phyloP scores from a whole-genome alignment of 2,888 invertebrate species.

The Oscheius sp. region DNA sequence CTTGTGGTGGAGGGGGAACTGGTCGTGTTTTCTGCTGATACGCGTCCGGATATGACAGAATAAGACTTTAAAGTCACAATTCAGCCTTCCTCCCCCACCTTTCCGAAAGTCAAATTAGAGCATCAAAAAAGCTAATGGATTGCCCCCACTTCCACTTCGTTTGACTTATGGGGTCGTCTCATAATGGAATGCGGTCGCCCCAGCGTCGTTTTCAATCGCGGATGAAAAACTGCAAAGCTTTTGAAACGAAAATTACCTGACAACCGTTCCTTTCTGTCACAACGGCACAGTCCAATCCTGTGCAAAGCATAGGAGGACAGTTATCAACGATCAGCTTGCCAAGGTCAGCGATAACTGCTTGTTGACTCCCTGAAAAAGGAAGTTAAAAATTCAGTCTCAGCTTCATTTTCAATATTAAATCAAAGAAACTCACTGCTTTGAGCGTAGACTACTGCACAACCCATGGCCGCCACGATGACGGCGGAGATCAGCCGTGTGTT shows the following conservation, averaged over 20 bases:
- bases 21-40: constrained; percentile 6
- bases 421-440: constrained; percentile 14
- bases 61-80: background rate
- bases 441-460: constrained; percentile 23
- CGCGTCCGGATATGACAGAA: constrained; percentile 1
- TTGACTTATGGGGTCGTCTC: constrained; percentile 6
- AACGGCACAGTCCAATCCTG: constrained; percentile 69
- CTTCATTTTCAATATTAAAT: background rate
- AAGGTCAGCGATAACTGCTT: constrained; percentile 65
- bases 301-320: constrained; percentile 70
- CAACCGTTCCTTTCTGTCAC: constrained; percentile 70
- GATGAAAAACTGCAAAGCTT: background rate
- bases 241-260: constrained; percentile 52
- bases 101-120: background rate
- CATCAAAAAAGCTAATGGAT: constrained; percentile 1
- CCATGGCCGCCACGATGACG: constrained; percentile 16
- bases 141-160: background rate
- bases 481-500: constrained; percentile 19
- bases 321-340: constrained; percentile 69
- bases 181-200: constrained; percentile 22
- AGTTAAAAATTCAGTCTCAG: background rate
- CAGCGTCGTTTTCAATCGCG: constrained; percentile 1
- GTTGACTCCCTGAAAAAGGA: constrained; percentile 49
- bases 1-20: constrained; percentile 14
- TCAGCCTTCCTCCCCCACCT: background rate